phyloP scores from a whole-genome alignment of 2,113 vertebrate genomes.

The Columba janthina region DNA sequence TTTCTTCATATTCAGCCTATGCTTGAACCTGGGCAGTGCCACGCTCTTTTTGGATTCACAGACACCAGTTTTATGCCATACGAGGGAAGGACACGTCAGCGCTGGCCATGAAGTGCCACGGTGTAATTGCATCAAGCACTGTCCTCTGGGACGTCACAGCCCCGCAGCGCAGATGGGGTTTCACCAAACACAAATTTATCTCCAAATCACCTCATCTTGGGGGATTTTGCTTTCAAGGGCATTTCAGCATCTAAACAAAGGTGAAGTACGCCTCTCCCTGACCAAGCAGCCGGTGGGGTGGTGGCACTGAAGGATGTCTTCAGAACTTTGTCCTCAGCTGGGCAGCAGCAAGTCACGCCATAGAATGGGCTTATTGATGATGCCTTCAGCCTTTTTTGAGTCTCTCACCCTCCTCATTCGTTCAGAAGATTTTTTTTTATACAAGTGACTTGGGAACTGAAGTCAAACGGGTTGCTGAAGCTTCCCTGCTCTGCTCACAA shows the following conservation, averaged over 20 bases:
- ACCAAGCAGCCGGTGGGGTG: neutral
- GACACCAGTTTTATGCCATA: neutral
- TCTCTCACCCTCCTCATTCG: neutral
- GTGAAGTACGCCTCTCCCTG: neutral
- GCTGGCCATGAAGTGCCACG: fast-evolving
- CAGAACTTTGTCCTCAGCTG: neutral
- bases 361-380: neutral
- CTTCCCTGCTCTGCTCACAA: neutral
- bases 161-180: neutral
- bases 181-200: neutral
- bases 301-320: neutral
- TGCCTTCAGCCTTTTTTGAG: neutral
- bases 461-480: neutral
- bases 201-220: neutral
- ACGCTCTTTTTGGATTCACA: neutral
- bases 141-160: fast-evolving
- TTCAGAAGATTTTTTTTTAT: neutral
- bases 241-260: neutral
- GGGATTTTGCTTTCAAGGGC: neutral
- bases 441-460: neutral
- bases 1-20: neutral
- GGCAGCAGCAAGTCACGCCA: neutral
- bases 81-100: neutral
- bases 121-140: neutral
- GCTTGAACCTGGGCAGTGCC: neutral